Percentiles rank a stretch among this genome's conserved stretches.
Conservation (phyloP, 2,113 vertebrate genomes). For the Phrynosoma platyrhinos region DNA sequence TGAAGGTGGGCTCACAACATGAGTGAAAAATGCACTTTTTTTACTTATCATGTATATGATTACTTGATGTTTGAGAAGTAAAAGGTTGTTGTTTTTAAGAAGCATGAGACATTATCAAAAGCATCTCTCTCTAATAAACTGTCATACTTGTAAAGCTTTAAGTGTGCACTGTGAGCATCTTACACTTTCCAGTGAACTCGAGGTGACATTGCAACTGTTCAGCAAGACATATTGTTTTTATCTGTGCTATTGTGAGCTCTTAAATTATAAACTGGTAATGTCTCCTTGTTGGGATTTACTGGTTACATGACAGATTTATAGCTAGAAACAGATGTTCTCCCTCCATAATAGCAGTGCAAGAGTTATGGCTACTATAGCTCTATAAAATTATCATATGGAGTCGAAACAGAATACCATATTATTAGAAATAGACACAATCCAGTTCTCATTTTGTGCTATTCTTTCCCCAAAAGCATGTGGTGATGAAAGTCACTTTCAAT, state of each 20-base stretch:
- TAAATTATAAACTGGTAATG: slow-evolving; percentile 50
- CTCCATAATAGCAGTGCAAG: slow-evolving; percentile 56
- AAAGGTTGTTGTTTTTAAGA: not conserved
- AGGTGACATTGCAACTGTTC: slow-evolving; percentile 49
- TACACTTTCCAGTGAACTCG: slow-evolving; percentile 26
- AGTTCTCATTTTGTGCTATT: not conserved
- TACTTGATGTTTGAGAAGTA: not conserved
- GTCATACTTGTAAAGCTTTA: slow-evolving; percentile 21
- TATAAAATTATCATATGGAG: slow-evolving; percentile 57
- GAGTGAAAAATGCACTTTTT: not conserved
- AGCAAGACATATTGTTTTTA: slow-evolving; percentile 48
- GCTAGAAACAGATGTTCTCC: slow-evolving; percentile 66
- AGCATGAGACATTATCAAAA: not conserved
- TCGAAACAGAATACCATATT: slow-evolving; percentile 42
- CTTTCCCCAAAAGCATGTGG: not conserved
- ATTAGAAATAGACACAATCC: slow-evolving; percentile 35
- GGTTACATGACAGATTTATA: slow-evolving; percentile 66
- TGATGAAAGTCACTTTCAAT: slow-evolving; percentile 28
- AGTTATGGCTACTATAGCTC: slow-evolving; percentile 39
- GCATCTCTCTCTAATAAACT: not conserved
- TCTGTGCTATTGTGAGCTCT: slow-evolving; percentile 48
- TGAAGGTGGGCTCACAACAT: not conserved
- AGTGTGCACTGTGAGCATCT: not conserved
- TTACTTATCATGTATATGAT: not conserved
- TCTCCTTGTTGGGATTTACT: slow-evolving; percentile 60